Evolutionary conservation across 2,888 invertebrate species (phyloP).

Genomic region (Microplitis manilae): DNA sequence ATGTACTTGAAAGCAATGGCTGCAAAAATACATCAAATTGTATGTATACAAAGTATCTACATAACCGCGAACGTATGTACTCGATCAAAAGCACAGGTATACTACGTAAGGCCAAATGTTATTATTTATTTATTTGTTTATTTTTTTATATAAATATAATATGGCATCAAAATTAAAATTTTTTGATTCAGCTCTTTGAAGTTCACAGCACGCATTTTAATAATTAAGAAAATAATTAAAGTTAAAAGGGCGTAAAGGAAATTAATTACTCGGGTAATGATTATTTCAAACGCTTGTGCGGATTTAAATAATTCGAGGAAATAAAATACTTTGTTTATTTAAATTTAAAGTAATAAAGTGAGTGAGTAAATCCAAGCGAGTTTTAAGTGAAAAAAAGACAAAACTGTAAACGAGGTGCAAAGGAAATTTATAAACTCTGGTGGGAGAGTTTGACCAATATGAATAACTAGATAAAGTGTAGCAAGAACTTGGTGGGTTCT

Average conservation of each 20-base stretch:
- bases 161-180: neutral
- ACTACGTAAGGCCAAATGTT: neutral
- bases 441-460: neutral
- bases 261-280: no score
- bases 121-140: neutral
- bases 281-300: no score
- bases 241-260: no score
- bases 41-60: neutral
- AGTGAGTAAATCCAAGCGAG: neutral
- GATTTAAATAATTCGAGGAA: no score
- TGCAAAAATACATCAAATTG: neutral
- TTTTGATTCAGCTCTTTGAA: neutral
- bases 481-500: constrained; percentile 7
- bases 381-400: neutral
- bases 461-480: constrained; percentile 1
- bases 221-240: no score
- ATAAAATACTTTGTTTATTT: no score
- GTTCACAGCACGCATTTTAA: no score
- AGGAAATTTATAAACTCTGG: neutral
- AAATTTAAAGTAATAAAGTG: neutral
- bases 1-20: neutral
- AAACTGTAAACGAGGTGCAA: neutral
- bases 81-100: neutral
- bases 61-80: neutral
- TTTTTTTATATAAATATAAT: neutral